Evolutionary conservation across 2,113 vertebrate genomes (phyloP), one percentile per base, ranked within the genome.

Genomic region (Rafetus swinhoei): DNA sequence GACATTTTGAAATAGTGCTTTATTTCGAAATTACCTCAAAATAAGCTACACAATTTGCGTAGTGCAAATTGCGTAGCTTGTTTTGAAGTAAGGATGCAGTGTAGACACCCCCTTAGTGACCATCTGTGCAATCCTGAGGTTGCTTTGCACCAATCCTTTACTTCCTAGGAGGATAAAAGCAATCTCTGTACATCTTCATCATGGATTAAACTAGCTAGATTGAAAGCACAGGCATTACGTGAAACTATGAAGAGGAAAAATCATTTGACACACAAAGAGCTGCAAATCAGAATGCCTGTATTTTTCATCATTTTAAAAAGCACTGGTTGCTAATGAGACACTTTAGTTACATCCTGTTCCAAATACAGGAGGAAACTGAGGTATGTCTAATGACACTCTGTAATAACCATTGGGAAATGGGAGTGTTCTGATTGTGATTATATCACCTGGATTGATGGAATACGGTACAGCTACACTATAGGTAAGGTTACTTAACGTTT

Each of bases 361-460:
- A 76, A 93, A 79, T 45, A 84, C 32, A 54, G 8, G 72, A 39
- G 9, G 93, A 91, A 92, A 88, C 25, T 76, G 79, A 53, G 95
- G 89, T 93, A 94, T 90, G 89, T 92, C 85, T 59, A 76, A 91
- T n/a, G 62, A 25, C 60, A 29, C 25, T 62, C 60, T 29, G 60
- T 29, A 62, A 27, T 62, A 62, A 29, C 39, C 21, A 21, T 27
- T 55, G 52, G n/a, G 22, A 93, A 88, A 94, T 35, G 57, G 53
- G 55, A 0, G 52, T 24, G 9, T 86, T 96, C 89, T 94, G 93
- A 96, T 91, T 92, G 92, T 91, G 76, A 69, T 19, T 90, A 52
- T 57, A 88, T 95, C 93, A 91, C 72, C 57, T 94, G 56, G 19
- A 18, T 79, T 96, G 91, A 79, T 86, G 82, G 87, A 88, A 62